Evolutionary conservation across 2,797 vertebrate species (phyloP), one percentile per base, ranked within the genome.

Genomic region (Anguilla megastoma): DNA sequence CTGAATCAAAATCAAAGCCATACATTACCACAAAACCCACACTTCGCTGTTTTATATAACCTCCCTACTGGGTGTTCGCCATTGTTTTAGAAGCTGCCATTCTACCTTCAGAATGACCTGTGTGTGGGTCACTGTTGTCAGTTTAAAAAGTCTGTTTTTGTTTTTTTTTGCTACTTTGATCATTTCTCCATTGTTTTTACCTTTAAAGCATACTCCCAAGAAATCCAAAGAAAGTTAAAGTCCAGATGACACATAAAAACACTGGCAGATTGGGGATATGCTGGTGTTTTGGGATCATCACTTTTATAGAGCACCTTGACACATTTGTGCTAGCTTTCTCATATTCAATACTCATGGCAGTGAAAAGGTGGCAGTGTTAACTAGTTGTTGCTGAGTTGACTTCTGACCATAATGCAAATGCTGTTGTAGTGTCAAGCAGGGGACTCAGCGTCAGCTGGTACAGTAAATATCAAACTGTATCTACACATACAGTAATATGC

Each of bases 1-100:
- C 90, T 91, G 94, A 92, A 89, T 92, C 88, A 92, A 27, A 83
- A 58, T 24, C 30, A 87, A 48, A 86, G 84, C 90, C 83, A 82
- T 88, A 85, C 2, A 1, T 84, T 84, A 2, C 14, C 45, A n/a
- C 27, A 45, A 83, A 36, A 71, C 85, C 86, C 36, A 41, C 86
- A 71, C 58, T 58, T 45, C 18, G 14, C 45, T 88, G 88, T 90
- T 85, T 50, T 83, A 87, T 58, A 50, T 33, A 27, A 33, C 10
- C 74, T 7, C 9, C 79, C 36, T 84, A 30, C 7, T 58, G n/a
- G 56, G 21, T 66, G 52, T 52, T 84, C 27, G 27, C 30, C 50
- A n/a, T 58, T 56, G 12, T 58, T 85, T 85, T 10, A 54, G 10
- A 85, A n/a, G 48, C 4, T 58, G 83, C 27, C 12, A 36, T 52